Conservation (phyloP, 2,797 vertebrate species). For the Potorous gilbertii region DNA sequence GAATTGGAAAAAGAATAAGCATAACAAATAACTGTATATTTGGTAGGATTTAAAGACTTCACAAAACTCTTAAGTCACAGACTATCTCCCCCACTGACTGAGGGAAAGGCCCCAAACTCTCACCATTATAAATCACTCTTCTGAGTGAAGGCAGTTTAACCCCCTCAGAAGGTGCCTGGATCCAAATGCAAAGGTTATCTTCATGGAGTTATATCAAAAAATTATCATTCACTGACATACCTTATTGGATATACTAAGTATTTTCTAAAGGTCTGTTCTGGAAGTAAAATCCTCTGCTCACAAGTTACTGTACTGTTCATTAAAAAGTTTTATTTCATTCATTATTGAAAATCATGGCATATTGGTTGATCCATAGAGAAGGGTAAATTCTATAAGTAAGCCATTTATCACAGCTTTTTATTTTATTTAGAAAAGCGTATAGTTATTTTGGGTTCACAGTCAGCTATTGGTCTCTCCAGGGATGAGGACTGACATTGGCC, state of each 20-base stretch:
- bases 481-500: background rate
- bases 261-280: background rate
- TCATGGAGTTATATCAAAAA: background rate
- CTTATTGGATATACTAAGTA: background rate
- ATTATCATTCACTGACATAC: background rate
- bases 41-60: background rate
- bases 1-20: background rate
- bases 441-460: background rate
- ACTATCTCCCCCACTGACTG: background rate
- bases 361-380: background rate
- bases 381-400: background rate
- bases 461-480: background rate
- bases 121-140: background rate
- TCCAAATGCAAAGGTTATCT: background rate
- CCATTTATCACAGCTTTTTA: background rate
- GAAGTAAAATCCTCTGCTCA: background rate
- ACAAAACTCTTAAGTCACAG: background rate
- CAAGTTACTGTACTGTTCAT: background rate
- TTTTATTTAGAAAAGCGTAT: background rate
- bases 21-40: background rate
- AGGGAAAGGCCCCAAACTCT: background rate
- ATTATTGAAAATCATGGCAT: background rate
- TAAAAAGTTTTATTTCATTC: background rate
- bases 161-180: conserved; percentile 5
- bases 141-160: conserved; percentile 14